Base-by-base conservation (phyloP, 1,140 invertebrate genomes). In the Aphidius ervi region DNA sequence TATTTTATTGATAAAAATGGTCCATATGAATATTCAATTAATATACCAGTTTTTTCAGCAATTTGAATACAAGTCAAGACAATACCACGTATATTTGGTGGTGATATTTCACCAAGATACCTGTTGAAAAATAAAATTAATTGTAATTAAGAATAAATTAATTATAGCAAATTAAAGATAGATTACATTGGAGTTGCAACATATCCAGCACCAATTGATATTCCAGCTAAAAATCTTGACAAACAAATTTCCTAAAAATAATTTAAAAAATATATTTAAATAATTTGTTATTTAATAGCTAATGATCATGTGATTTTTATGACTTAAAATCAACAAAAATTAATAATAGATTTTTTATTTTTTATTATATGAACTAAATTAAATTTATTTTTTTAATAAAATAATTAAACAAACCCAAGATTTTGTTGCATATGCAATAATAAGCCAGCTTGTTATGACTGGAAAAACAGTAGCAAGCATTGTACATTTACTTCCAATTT, bases 91-190 rank as follows among this genome's bases (percentile, higher is more conserved):
- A 88, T 82, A 45, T 83, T 76, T 66, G 84, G 74, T 37, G 85
- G 81, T 60, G 87, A 77, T 54, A 89, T 82, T 78, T 87, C 84
- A 59, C 83, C 81, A 20, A 88, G 66, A 63, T 87, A 88, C 74
- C 86, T 84, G 0, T 83, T 84, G 1, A 23, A 23, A 23, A 23
- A 2, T 2, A 23, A 23, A 23, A 23, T 2, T 23, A 31, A 31
- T 31, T 31, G 0, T 31, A 31, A 31, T 16, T 16, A 16, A 16
- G 1, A 16, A 16, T 16, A 16, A 16, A n/a, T n/a, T n/a, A 16
- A 16, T 16, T 16, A 16, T 16, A 16, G 16, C 16, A 16, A 16
- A 16, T 16, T 16, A 16, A 16, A 16, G 16, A 16, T 16, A 16
- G 16, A 16, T 16, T 31, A 88, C 74, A 86, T 84, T 1, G 83